These are phyloP conservation scores for Odocoileus hemionus DNA, from an alignment of 2,113 vertebrate genomes.

Conservation along the genomic window DNA sequence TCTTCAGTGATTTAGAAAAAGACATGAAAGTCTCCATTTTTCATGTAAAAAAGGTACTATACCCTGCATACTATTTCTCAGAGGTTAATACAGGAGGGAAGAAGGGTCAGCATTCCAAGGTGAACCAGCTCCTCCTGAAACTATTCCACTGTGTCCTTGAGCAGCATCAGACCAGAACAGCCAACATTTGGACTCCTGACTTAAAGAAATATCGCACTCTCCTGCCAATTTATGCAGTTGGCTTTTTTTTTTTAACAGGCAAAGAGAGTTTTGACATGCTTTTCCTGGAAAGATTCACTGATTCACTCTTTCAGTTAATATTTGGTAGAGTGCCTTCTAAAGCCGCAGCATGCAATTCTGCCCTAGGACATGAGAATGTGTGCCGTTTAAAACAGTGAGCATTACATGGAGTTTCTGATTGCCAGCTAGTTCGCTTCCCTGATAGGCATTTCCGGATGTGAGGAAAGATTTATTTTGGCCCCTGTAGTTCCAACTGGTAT, in stretches of 20 bases:
- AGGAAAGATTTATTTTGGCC: conserved; percentile 34
- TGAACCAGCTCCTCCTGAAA: not conserved
- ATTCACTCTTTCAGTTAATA: not conserved
- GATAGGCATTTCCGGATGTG: conserved; percentile 42
- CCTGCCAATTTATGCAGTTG: not conserved
- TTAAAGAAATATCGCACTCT: conserved; percentile 2
- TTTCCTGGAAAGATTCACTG: conserved; percentile 61
- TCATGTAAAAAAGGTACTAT: not conserved
- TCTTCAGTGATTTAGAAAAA: not conserved
- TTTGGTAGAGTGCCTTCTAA: not conserved
- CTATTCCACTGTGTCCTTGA: not conserved
- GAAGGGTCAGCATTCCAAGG: not conserved
- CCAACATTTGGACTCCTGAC: not conserved
- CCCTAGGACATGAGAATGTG: not conserved
- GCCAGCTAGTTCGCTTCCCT: not conserved
- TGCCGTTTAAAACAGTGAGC: not conserved
- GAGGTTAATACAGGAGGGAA: not conserved
- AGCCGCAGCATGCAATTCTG: not conserved
- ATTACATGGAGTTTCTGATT: not conserved
- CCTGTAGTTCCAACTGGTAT: not conserved
- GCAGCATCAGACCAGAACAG: not conserved
- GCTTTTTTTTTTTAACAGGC: not conserved
- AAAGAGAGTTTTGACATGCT: not conserved
- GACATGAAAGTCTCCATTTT: not conserved
- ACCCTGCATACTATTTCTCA: not conserved